Evolutionary conservation across 2,888 invertebrate species (phyloP), one percentile per base, ranked within the genome.

Genomic region (Pheosia gnoma): DNA sequence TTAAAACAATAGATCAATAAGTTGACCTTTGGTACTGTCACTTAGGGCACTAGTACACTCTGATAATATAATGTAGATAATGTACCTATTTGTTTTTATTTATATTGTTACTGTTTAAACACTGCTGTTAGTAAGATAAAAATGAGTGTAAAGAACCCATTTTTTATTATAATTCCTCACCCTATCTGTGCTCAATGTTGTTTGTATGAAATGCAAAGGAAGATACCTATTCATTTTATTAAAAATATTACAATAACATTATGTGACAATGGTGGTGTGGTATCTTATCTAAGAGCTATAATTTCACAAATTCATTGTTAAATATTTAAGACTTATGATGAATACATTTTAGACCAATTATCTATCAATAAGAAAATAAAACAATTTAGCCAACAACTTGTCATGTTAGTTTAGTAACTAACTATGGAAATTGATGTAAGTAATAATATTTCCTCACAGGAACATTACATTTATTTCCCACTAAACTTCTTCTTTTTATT

Each of bases 11-110:
- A 57, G 68, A 78, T 77, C 75, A 76, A 72, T 75, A 76, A 52
- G 41, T 64, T 73, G 78, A 80, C 76, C 78, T 82, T 81, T 79
- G 79, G 52, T 62, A 73, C 72, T 72, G 60, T 58, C 64, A 63
- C 53, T 61, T 59, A 59, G 57, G 60, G 57, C 41, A 51, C 51
- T 63, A 52, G 61, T 43, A 56, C 38, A n/a, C 4, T 59, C 54
- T 45, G 45, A 59, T 58, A 56, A 43, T 63, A 41, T 5, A n/a
- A 52, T 52, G 52, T 52, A 9, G 52, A 36, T 52, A 52, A 52
- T 37, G 38, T 3, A 51, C 5, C 0, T 39, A 8, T 55, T 39
- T 55, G 7, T 55, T 11, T 39, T 39, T 55, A 38, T 54, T 38
- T 55, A 53, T 53, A 10, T 0, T 3, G 10, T 10, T 10, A 37